phyloP scores from a whole-genome alignment of 2,888 invertebrate species.

The Hemicrepidius hirtus region DNA sequence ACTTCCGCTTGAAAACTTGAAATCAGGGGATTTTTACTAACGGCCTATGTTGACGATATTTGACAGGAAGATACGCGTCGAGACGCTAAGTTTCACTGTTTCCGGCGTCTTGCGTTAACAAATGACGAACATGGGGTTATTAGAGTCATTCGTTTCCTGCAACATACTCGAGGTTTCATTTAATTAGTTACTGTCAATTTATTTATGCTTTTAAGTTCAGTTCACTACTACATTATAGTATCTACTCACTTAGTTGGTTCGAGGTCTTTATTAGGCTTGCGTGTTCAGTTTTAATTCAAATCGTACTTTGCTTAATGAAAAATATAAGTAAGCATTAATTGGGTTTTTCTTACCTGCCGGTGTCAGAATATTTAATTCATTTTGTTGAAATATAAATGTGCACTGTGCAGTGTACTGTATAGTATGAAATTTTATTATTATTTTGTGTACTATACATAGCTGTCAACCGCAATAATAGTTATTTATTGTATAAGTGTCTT shows the following conservation, averaged over 20 bases:
- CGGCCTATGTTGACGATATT: slow-evolving; percentile 52
- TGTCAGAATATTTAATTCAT: too few species aligned
- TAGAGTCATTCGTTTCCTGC: slow-evolving; percentile 58
- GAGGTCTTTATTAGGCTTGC: background rate
- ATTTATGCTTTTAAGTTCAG: slow-evolving; percentile 44
- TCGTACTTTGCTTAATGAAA: too few species aligned
- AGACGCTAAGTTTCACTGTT: slow-evolving; percentile 57
- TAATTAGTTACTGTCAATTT: slow-evolving; percentile 53
- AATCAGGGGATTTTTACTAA: slow-evolving; percentile 48
- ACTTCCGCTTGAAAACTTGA: slow-evolving; percentile 48
- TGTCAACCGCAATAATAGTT: too few species aligned
- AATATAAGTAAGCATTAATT: too few species aligned
- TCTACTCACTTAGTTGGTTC: background rate
- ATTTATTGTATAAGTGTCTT: too few species aligned
- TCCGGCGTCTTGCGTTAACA: slow-evolving; percentile 62
- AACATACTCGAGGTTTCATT: slow-evolving; percentile 38
- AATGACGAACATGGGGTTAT: slow-evolving; percentile 61
- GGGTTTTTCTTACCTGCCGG: too few species aligned
- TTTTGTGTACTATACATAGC: too few species aligned
- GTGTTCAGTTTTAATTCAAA: background rate
- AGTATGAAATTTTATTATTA: too few species aligned
- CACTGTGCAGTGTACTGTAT: too few species aligned
- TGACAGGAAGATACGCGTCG: slow-evolving; percentile 58
- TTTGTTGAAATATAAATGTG: too few species aligned
- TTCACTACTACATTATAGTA: background rate